Percentiles rank a stretch among this genome's conserved stretches.
Conservation (phyloP, 2,888 invertebrate genomes). For the Morpho deidamia region DNA sequence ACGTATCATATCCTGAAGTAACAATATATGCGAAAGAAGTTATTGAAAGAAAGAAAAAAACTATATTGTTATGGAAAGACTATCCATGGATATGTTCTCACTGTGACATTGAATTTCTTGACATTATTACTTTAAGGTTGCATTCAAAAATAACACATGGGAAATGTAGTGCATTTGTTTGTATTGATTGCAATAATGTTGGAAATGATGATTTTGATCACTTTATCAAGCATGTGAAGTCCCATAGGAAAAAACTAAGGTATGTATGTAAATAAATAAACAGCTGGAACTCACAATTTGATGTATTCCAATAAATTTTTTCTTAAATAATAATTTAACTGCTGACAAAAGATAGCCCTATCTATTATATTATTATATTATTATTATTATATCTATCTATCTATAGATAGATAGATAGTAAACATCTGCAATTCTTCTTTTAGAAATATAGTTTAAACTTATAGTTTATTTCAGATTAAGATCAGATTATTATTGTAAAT, state of each 20-base stretch:
- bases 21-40: conserved; percentile 58
- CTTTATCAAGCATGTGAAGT: conserved; percentile 81
- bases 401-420: no score
- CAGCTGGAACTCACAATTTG: no score
- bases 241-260: conserved; percentile 80
- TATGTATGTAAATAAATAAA: conserved; percentile 30
- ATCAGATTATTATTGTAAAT: no score
- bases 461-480: no score
- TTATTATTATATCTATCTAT: no score
- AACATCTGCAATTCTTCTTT: no score
- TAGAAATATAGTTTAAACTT: no score
- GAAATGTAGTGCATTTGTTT: conserved; percentile 80
- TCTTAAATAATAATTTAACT: no score
- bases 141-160: conserved; percentile 81
- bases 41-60: conserved; percentile 39
- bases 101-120: conserved; percentile 60
- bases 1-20: conserved; percentile 37
- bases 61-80: conserved; percentile 51
- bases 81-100: conserved; percentile 62
- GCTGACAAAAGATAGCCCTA: no score
- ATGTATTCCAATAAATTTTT: no score
- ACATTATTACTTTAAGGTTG: conserved; percentile 65
- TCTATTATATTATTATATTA: no score
- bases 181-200: conserved; percentile 79
- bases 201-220: conserved; percentile 80